Evolutionary conservation across 23 tunicate species (phyloP).

Genomic region (Halocynthia roretzi): DNA sequence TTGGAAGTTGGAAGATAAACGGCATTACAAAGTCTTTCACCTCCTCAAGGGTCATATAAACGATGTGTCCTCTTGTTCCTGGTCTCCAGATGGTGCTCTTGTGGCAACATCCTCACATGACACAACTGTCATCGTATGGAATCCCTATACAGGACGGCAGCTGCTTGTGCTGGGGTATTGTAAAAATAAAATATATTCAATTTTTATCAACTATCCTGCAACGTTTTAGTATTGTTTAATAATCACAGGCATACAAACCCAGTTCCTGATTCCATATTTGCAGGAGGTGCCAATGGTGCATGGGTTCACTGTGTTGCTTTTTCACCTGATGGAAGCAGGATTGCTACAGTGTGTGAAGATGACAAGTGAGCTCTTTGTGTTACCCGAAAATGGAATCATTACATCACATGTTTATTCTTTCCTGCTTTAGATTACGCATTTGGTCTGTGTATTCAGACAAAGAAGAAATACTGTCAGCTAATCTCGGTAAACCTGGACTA

Average conservation of each 20-base stretch:
- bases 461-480: background rate
- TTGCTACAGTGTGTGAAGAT: conserved; percentile 92
- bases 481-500: conserved; percentile 10
- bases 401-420: background rate
- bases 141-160: conserved; percentile 26
- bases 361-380: conserved; percentile 38
- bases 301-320: conserved; percentile 75
- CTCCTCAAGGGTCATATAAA: conserved; percentile 75
- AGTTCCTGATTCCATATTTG: conserved; percentile 77
- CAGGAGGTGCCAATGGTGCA: conserved; percentile 88
- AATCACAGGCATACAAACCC: conserved; percentile 64
- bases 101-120: conserved; percentile 91
- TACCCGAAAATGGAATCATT: background rate
- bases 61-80: conserved; percentile 76
- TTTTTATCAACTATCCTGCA: background rate
- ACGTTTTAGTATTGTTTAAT: background rate
- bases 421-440: conserved; percentile 9
- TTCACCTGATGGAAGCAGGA: conserved; percentile 65
- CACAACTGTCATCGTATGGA: conserved; percentile 78
- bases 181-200: background rate
- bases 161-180: conserved; percentile 47
- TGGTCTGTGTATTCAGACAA: conserved; percentile 10
- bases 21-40: background rate
- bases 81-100: conserved; percentile 96
- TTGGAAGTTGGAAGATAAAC: conserved; percentile 69